Evolutionary conservation across 2,113 vertebrate species (phyloP), one percentile per base, ranked within the genome.

Genomic region (Zosterops lateralis): DNA sequence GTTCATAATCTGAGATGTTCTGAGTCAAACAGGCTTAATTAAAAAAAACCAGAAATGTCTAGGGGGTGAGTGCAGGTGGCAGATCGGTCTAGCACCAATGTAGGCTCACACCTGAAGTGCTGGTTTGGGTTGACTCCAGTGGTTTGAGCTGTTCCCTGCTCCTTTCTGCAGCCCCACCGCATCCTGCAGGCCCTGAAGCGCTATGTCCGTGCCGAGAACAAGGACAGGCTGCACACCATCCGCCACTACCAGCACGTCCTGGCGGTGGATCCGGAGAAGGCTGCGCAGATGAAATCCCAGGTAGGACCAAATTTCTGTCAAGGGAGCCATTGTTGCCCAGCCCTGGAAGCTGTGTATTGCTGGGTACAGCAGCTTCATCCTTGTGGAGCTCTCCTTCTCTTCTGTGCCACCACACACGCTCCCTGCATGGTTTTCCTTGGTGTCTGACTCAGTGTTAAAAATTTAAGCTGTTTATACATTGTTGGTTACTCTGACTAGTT

Each of bases 231-330:
- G 92, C 99, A 99, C 96, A 99, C 99, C 94, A 98, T 99, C 95
- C 99, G 98, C 47, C 99, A 99, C 84, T 99, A 99, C 97, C 99
- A 99, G 97, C 99, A 99, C 5, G 99, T 99, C 91, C 96, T 99
- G 96, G 99, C 99, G 8, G 99, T 99, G 40, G 99, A 99, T 96
- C 99, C 99, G 0, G 99, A 99, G 95, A 99, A 99, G 95, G 99
- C 99, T 4, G 99, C 99, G 1, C 99, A 99, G 97, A 99, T 99
- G 99, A 99, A 99, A 97, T 99, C 99, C 70, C 99, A 99, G 98
- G 99, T 99, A 93, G 1, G 2, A 9, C 65, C 7, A 13, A 2
- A 1, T 73, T 72, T 47, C 81, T 42, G 0, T 80, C 60, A 34
- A 22, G 50, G 54, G 51, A 47, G 7, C 5, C 12, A 1, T 34